phyloP scores from a whole-genome alignment of 2,797 vertebrate genomes.

The Natrix natrix region DNA sequence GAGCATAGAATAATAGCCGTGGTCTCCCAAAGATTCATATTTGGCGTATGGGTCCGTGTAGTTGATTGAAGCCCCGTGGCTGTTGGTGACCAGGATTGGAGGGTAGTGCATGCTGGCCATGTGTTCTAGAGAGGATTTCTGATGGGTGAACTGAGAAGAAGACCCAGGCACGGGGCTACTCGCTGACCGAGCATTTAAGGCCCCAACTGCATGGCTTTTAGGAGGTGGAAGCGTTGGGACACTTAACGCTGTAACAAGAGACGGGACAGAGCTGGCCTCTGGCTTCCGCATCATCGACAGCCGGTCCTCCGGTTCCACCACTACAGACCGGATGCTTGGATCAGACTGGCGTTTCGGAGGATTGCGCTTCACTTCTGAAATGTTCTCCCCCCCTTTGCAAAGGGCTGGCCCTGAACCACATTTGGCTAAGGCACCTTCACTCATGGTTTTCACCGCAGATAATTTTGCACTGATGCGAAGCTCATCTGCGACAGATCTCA shows the following conservation, averaged over 20 bases:
- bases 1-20: conserved; percentile 95
- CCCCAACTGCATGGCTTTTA: conserved; percentile 94
- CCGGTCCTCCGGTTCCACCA: conserved; percentile 88
- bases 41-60: conserved; percentile 94
- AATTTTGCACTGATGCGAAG: conserved; percentile 97
- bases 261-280: conserved; percentile 94
- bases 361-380: conserved; percentile 90
- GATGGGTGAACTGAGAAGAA: conserved; percentile 90
- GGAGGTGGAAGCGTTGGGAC: conserved; percentile 92
- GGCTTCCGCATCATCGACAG: conserved; percentile 86
- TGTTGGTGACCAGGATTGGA: conserved; percentile 98
- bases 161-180: conserved; percentile 95
- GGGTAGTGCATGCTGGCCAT: conserved; percentile 95
- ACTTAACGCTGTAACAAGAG: conserved; percentile 94
- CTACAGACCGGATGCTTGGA: conserved; percentile 94
- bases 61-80: conserved; percentile 90
- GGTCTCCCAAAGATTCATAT: conserved; percentile 93
- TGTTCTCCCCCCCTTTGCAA: conserved; percentile 83
- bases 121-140: conserved; percentile 91
- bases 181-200: conserved; percentile 95
- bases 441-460: conserved; percentile 98
- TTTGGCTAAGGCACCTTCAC: conserved; percentile 91
- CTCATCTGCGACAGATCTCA: conserved; percentile 95
- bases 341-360: conserved; percentile 96
- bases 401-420: conserved; percentile 77